These are phyloP conservation scores for Prinia subflava DNA, from an alignment of 2,113 vertebrate genomes.

Conservation along the genomic window DNA sequence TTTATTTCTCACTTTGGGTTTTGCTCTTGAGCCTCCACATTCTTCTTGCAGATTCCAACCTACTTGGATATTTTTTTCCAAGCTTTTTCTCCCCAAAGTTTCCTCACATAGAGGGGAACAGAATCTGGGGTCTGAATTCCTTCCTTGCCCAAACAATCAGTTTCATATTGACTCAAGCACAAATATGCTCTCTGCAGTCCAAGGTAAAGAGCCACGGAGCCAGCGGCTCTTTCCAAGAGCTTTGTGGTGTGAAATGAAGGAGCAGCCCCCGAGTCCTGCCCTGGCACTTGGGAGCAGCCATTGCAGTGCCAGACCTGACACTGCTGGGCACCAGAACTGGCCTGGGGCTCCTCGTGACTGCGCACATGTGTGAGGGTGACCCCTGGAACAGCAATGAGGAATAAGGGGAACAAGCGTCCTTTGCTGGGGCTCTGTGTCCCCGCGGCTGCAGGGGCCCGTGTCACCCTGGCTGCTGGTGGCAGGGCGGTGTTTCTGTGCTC, in stretches of 20 bases:
- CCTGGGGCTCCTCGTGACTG: too few relatives aligned
- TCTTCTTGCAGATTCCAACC: background rate
- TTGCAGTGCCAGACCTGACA: background rate
- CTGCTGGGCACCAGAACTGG: too few relatives aligned
- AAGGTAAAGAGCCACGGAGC: background rate
- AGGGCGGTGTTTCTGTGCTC: too few relatives aligned
- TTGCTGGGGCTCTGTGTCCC: too few relatives aligned
- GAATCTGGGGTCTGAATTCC: background rate
- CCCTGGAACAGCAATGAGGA: too few relatives aligned
- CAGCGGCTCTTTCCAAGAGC: background rate
- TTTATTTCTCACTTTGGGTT: background rate
- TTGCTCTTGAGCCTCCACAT: background rate
- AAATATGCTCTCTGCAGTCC: conserved; percentile 19
- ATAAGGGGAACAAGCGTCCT: too few relatives aligned
- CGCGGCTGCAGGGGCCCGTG: too few relatives aligned
- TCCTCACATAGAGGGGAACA: background rate
- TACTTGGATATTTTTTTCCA: background rate
- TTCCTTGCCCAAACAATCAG: background rate
- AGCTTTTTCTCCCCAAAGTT: background rate
- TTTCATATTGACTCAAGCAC: background rate
- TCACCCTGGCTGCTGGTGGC: too few relatives aligned
- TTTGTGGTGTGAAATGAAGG: background rate
- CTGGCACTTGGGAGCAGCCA: background rate
- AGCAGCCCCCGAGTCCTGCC: background rate
- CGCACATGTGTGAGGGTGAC: too few relatives aligned